Percentiles rank a stretch among this genome's conserved stretches.
phyloP scores from a whole-genome alignment of 2,888 invertebrate genomes.

The Falcaria lacertinaria region DNA sequence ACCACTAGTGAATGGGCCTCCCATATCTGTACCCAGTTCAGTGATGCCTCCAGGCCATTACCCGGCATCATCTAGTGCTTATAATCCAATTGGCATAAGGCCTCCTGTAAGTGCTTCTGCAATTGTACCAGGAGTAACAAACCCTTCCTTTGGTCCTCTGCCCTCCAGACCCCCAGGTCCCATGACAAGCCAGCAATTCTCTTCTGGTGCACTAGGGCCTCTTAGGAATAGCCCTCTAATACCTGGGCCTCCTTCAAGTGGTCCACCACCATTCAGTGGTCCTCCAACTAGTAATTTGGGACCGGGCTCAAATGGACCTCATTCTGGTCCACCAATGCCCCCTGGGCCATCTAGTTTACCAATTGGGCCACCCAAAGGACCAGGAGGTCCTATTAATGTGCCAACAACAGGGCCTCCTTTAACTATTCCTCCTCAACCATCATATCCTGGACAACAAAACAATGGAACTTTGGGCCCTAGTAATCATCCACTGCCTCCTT shows the following conservation, averaged over 20 bases:
- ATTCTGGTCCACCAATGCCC: constrained; percentile 13
- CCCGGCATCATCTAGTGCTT: constrained; percentile 35
- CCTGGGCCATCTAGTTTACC: constrained; percentile 19
- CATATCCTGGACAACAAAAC: constrained; percentile 33
- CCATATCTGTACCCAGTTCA: constrained; percentile 12
- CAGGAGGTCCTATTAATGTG: constrained; percentile 9
- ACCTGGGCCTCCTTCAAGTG: constrained; percentile 35
- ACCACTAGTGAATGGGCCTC: constrained; percentile 59
- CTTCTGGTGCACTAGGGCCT: constrained; percentile 34
- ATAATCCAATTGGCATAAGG: constrained; percentile 26
- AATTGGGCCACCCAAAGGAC: constrained; percentile 17
- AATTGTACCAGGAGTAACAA: constrained; percentile 28
- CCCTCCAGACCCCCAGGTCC: constrained; percentile 29
- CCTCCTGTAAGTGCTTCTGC: constrained; percentile 25
- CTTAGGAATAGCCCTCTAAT: constrained; percentile 49
- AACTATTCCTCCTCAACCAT: constrained; percentile 15
- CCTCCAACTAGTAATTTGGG: constrained; percentile 20
- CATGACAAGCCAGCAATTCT: constrained; percentile 39
- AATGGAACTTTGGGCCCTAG: constrained; percentile 31
- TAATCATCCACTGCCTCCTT: constrained; percentile 10
- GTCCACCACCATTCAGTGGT: constrained; percentile 26
- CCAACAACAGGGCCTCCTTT: constrained; percentile 13
- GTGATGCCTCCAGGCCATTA: constrained; percentile 25
- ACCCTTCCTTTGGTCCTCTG: constrained; percentile 27
- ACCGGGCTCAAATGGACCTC: constrained; percentile 39